Base-by-base conservation (phyloP, 2,888 invertebrate genomes). In the Andrena minutula region DNA sequence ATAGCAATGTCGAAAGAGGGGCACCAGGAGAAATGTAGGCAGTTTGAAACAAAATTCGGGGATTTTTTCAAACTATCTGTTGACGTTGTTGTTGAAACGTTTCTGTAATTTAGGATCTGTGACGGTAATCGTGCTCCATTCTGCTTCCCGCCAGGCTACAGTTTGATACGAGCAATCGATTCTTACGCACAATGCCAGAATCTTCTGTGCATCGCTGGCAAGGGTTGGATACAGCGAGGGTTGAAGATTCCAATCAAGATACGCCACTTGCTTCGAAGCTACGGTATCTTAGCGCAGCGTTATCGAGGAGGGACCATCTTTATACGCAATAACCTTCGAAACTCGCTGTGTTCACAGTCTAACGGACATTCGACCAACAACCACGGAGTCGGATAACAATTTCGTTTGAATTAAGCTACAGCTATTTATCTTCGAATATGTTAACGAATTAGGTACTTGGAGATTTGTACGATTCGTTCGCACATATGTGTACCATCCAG, bases 161-260 rank as follows among this genome's bases (percentile, higher is more conserved):
- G 53, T 70, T 41, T 60, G 69, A 60, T 77, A 32, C 75, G 53
- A 73, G 70, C 78, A 87, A 88, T 90, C 82, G 87, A 88, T 86
- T 88, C 88, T 87, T 89, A 82, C 79, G 72, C 78, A 80, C 58
- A 75, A 85, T 78, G 75, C 53, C 68, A 26, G 60, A 73, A 75
- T 75, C 79, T 82, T 79, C 69, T 51, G 74, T 73, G 75, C 63
- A 76, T 63, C 75, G 68, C 71, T 64, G 71, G 78, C 72, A 65
- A 64, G 78, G 75, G 79, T 61, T 51, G 73, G 72, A 71, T 76
- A 64, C 75, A 68, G 84, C 81, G 82, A 87, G 88, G 87, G 85
- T 79, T 84, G 75, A 84, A 91, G 92, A 93, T 93, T 88, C 83
- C 87, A 92, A 92, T 92, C 91, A 91, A 92, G 93, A 93, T 93